Evolutionary conservation across 2,888 invertebrate genomes (phyloP).

Genomic region (Perizoma flavofasciatum): DNA sequence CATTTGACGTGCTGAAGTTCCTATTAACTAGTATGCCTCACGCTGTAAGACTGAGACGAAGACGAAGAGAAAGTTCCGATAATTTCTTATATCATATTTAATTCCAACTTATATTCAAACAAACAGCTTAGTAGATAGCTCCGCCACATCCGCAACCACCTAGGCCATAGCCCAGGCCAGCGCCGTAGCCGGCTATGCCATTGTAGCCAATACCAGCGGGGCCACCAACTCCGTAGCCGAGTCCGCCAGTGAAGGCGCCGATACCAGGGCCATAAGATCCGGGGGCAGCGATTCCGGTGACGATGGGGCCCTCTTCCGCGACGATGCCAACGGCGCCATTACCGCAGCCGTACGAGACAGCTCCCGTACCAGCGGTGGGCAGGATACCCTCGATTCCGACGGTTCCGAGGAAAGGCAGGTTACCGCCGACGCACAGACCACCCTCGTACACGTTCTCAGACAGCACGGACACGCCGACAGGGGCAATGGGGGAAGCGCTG

Average conservation of each 20-base stretch:
- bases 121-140: constrained; percentile 1
- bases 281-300: constrained; percentile 27
- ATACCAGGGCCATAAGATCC: constrained; percentile 14
- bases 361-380: constrained; percentile 45
- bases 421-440: constrained; percentile 47
- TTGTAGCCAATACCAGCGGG: constrained; percentile 1
- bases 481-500: constrained; percentile 46
- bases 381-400: constrained; percentile 51
- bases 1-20: no score
- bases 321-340: constrained; percentile 38
- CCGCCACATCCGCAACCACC: constrained; percentile 4
- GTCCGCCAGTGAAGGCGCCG: constrained; percentile 1
- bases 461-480: constrained; percentile 51
- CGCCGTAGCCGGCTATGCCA: constrained; percentile 1
- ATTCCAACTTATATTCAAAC: neutral
- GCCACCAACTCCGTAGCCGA: constrained; percentile 8
- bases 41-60: no score
- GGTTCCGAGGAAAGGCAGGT: constrained; percentile 52
- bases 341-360: constrained; percentile 47
- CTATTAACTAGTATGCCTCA: no score
- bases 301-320: constrained; percentile 24
- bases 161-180: neutral
- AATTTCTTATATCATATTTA: neutral
- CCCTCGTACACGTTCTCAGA: constrained; percentile 57
- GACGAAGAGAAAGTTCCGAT: neutral